Percentiles rank a stretch among this genome's conserved stretches.
Conservation (phyloP, 2,113 vertebrate genomes). For the Menura novaehollandiae region DNA sequence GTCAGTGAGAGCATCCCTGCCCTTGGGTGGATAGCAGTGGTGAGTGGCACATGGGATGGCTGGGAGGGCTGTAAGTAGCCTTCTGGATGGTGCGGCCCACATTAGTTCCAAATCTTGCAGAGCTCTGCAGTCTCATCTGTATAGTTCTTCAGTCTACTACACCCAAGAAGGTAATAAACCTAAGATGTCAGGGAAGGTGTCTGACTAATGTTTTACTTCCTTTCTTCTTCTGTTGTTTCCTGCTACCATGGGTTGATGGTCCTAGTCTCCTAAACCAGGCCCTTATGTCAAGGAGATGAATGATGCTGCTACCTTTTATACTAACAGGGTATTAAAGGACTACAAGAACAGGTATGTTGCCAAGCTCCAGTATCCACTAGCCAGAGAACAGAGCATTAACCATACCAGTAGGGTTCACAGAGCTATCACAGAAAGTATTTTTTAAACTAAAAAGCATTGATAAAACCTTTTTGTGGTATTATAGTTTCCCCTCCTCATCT, state of each 20-base stretch:
- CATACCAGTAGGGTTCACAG: not conserved
- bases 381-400: not conserved
- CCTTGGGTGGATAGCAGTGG: slow-evolving; percentile 95
- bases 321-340: slow-evolving; percentile 97
- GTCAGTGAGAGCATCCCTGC: slow-evolving; percentile 97
- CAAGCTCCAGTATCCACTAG: not conserved
- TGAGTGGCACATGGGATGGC: slow-evolving; percentile 49
- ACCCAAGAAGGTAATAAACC: not conserved
- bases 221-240: slow-evolving; percentile 60
- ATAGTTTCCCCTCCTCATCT: not conserved
- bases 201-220: slow-evolving; percentile 57
- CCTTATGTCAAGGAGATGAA: slow-evolving; percentile 99
- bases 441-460: not conserved
- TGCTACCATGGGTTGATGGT: slow-evolving; percentile 66
- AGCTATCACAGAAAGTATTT: not conserved
- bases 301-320: slow-evolving; percentile 96
- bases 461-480: not conserved
- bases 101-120: not conserved
- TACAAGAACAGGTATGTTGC: slow-evolving; percentile 91
- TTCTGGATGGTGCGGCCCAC: not conserved
- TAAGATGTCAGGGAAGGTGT: not conserved
- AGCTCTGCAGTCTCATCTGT: not conserved
- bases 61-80: not conserved
- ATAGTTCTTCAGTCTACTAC: not conserved
- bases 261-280: slow-evolving; percentile 91